Evolutionary conservation across 2,888 invertebrate genomes (phyloP), one percentile per base, ranked within the genome.

Genomic region (Agrenia bidenticulata): DNA sequence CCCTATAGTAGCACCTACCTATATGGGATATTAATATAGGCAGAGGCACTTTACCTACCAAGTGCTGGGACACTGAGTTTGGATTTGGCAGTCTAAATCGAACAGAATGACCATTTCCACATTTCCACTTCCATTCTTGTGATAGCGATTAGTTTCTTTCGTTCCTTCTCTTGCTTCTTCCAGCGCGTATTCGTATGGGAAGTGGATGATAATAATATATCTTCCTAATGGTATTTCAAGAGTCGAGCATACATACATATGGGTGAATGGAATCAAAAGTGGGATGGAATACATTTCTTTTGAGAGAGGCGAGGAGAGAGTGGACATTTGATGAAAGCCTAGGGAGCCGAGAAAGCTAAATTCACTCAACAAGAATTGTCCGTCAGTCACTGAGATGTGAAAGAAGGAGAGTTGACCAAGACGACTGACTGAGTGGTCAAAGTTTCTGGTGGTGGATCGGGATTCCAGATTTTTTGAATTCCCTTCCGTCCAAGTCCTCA

Each of bases 211-310:
- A 32, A 32, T 7, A 32, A 51, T 51, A 19, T 51, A 15, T 13
- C 9, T 32, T 54, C 54, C 19, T 54, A 54, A 54, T 54, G 32
- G 19, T 32, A 32, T 54, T 54, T 54, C 54, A 54, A 54, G 54
- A 54, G 54, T 9, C 24, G 9, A 4, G 51, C 23, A 23, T 51
- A 24, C 23, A 51, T 51, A 51, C 23, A 17, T 21, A 17, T 13
- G 21, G 21, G 5, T 23, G 51, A 51, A 51, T 23, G 24, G 51
- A 51, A 51, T 51, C 51, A 51, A 51, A 51, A 51, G 23, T 15
- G 45, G n/a, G 32, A 55, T 57, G 57, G 57, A 57, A 57, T 39
- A 57, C 39, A 39, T 37, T 57, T 57, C 57, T 57, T 57, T 51
- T 37, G 19, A 41, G 57, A 57, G 57, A 7, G 17, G 32, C 32